Evolutionary conservation across 2,888 invertebrate species (phyloP), one percentile per base, ranked within the genome.

Genomic region (Caenorhabditis plicata): DNA sequence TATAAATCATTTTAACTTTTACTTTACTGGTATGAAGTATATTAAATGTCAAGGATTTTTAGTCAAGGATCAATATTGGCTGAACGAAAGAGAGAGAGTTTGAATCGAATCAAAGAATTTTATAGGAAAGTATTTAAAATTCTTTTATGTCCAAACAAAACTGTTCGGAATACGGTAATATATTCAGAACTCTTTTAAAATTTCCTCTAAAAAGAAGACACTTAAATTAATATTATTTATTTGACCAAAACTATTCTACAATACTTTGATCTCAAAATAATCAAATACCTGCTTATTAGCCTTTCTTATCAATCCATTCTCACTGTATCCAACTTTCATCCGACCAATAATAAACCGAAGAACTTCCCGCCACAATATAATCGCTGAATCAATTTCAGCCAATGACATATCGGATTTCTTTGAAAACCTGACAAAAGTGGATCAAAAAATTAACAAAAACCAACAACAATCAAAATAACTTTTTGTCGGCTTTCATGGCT

Each of bases 301-400:
- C 47, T 71, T 71, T 26, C 71, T 35, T 20, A 66, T 68, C 4
- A 49, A 54, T 26, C 65, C 68, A 27, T 54, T 68, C 35, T 46
- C 63, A 11, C 43, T 45, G 19, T 68, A 61, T 9, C 71, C 71
- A 7, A 66, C 54, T 39, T 62, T 71, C 71, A 71, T 71, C 9
- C 64, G 58, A 43, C 61, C 62, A 26, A 71, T 68, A 15, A 68
- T 71, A 39, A 68, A 62, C 3, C 68, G 50, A 15, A 71, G 51
- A 1, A 71, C 64, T 46, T 68, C 71, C 43, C 71, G 33, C 71
- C 71, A 71, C 8, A 71, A 41, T 22, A 71, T 71, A 17, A 71
- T 71, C 1, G 71, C 71, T 5, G 66, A 62, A 38, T 71, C 71
- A 29, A 67, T 71, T 41, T 71, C 68, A 7, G 63, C 62, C 3